phyloP scores from a whole-genome alignment of 2,113 vertebrate genomes.

The Amphiprion percula region DNA sequence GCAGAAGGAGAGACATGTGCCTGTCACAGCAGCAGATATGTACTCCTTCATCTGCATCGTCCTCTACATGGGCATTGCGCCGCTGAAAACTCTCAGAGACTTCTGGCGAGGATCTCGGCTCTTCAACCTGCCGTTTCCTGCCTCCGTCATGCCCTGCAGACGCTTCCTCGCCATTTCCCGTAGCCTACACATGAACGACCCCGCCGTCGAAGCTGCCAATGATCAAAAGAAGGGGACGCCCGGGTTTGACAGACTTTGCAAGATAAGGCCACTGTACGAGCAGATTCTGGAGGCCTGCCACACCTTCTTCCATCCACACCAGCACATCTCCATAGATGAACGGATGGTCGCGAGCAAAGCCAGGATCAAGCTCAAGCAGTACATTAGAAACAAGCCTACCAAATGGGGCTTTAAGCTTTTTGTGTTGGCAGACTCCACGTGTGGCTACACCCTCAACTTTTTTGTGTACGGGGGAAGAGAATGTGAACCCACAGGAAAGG shows the following conservation, averaged over 20 bases:
- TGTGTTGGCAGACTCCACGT: conserved; percentile 70
- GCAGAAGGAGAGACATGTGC: conserved; percentile 48
- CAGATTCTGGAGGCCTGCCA: conserved; percentile 71
- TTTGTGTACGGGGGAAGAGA: conserved; percentile 67
- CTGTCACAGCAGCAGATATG: conserved; percentile 63
- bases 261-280: conserved; percentile 69
- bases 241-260: conserved; percentile 65
- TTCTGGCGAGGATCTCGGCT: conserved; percentile 66
- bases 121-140: conserved; percentile 68
- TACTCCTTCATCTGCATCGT: conserved; percentile 66
- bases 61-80: conserved; percentile 71
- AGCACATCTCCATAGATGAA: conserved; percentile 74
- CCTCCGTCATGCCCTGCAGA: conserved; percentile 61
- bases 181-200: conserved; percentile 66
- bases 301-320: conserved; percentile 70
- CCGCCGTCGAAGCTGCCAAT: conserved; percentile 47
- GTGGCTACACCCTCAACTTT: conserved; percentile 77
- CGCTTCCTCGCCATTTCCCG: conserved; percentile 60
- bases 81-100: conserved; percentile 65
- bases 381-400: conserved; percentile 65
- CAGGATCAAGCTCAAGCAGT: conserved; percentile 63
- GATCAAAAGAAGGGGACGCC: conserved; percentile 67
- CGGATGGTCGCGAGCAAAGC: conserved; percentile 75
- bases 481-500: conserved; percentile 51
- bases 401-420: conserved; percentile 78